Percentiles rank a stretch among this genome's conserved stretches.
phyloP scores from a whole-genome alignment of 2,888 invertebrate genomes.

The Netelia fuscicornis region DNA sequence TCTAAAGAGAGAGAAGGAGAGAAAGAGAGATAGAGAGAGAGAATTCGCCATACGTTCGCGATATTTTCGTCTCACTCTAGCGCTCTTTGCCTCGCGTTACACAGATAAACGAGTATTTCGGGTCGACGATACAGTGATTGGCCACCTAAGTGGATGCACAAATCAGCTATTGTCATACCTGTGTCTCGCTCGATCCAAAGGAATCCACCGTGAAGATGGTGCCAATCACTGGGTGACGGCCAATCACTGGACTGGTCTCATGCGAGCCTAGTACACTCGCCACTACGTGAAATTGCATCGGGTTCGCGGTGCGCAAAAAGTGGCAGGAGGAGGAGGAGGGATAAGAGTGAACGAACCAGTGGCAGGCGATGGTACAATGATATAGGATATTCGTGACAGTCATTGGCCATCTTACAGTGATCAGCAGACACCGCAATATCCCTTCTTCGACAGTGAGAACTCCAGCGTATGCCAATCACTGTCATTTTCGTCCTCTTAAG shows the following conservation, averaged over 20 bases:
- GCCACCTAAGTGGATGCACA: neutral
- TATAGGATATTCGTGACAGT: constrained; percentile 7
- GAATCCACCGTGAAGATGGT: too few relatives aligned
- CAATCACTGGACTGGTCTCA: too few relatives aligned
- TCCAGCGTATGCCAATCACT: neutral
- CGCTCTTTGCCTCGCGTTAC: neutral
- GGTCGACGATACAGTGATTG: constrained; percentile 14
- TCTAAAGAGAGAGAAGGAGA: constrained; percentile 13
- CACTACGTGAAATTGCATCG: constrained; percentile 69
- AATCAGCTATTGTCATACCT: neutral
- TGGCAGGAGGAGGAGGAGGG: constrained; percentile 39
- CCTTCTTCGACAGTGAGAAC: constrained; percentile 3
- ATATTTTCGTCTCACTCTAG: constrained; percentile 43
- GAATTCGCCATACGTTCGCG: constrained; percentile 4
- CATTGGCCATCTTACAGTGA: constrained; percentile 16
- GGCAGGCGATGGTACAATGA: constrained; percentile 25
- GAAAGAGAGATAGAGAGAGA: constrained; percentile 10
- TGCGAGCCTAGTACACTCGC: too few relatives aligned
- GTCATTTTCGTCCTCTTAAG: neutral
- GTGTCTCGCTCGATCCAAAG: too few relatives aligned
- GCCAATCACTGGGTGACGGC: too few relatives aligned
- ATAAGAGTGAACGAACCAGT: constrained; percentile 47
- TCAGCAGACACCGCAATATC: constrained; percentile 1
- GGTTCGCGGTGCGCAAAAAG: constrained; percentile 58
- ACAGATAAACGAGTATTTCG: constrained; percentile 23